Evolutionary conservation across 2,888 invertebrate species (phyloP).

Genomic region (Timandra comae): DNA sequence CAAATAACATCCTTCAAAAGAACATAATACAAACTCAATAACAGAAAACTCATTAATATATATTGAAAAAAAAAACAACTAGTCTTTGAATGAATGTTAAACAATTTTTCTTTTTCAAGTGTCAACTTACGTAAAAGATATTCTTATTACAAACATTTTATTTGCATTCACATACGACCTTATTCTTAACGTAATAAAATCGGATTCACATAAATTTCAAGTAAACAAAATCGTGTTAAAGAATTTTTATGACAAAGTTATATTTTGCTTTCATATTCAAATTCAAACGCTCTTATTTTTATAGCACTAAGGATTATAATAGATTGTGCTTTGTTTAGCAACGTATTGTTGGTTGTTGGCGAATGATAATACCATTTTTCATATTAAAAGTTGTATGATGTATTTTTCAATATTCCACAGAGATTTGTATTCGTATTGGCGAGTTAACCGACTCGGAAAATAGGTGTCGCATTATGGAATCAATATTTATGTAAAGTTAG

Average conservation of each 20-base stretch:
- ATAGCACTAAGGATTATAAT: too few relatives aligned
- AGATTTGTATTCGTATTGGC: slow-evolving; percentile 22
- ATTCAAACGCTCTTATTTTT: too few relatives aligned
- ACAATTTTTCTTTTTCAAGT: slow-evolving; percentile 37
- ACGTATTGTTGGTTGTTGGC: too few relatives aligned
- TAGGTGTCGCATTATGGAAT: neutral
- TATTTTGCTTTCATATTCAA: too few relatives aligned
- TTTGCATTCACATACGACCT: neutral
- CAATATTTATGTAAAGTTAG: neutral
- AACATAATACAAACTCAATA: slow-evolving; percentile 16
- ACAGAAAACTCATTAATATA: slow-evolving; percentile 43
- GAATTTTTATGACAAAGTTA: too few relatives aligned
- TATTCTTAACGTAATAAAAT: neutral
- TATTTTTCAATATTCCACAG: slow-evolving; percentile 35
- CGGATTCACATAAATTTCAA: too few relatives aligned
- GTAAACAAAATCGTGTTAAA: too few relatives aligned
- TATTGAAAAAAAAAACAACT: slow-evolving; percentile 38
- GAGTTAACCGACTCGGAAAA: neutral
- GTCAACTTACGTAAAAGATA: slow-evolving; percentile 39
- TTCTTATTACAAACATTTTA: slow-evolving; percentile 14
- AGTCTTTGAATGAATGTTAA: slow-evolving; percentile 33
- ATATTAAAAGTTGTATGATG: slow-evolving; percentile 66
- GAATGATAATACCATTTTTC: slow-evolving; percentile 72
- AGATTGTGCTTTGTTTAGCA: too few relatives aligned
- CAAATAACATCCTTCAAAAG: too few relatives aligned